Evolutionary conservation across 1,140 invertebrate species (phyloP).

Genomic region (Temnothorax longispinosus): DNA sequence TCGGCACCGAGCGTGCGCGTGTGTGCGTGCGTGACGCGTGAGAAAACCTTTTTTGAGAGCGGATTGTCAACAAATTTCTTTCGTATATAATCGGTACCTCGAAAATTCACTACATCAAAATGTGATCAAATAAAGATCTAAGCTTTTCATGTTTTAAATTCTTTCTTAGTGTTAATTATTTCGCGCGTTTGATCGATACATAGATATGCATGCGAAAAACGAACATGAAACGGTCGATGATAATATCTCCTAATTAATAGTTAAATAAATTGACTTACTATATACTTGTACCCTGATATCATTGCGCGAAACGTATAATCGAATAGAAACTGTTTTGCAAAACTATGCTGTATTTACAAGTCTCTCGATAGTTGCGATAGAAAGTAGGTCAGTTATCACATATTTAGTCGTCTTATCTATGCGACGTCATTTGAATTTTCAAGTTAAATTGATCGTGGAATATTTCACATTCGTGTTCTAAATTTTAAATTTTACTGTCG

Average conservation of each 20-base stretch:
- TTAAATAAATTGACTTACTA: background rate
- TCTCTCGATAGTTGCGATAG: background rate
- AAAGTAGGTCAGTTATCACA: slow-evolving; percentile 30
- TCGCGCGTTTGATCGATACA: background rate
- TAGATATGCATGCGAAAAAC: background rate
- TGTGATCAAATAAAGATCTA: background rate
- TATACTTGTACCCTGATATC: background rate
- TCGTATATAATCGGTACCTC: background rate
- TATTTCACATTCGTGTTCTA: background rate
- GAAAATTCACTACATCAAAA: background rate
- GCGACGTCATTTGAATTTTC: background rate
- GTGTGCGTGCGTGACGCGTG: background rate
- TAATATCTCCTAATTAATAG: background rate
- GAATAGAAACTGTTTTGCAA: background rate
- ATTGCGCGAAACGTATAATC: background rate
- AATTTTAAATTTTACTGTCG: background rate
- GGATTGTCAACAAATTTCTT: slow-evolving; percentile 17
- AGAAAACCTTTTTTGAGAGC: background rate
- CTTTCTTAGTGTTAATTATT: background rate
- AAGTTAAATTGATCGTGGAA: slow-evolving; percentile 7
- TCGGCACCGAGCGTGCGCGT: background rate
- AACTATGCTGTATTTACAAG: background rate
- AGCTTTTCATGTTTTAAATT: background rate
- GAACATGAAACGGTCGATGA: background rate
- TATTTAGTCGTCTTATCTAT: slow-evolving; percentile 31